Evolutionary conservation across 1,140 invertebrate genomes (phyloP).

Genomic region (Pygmarrhopalites habei): DNA sequence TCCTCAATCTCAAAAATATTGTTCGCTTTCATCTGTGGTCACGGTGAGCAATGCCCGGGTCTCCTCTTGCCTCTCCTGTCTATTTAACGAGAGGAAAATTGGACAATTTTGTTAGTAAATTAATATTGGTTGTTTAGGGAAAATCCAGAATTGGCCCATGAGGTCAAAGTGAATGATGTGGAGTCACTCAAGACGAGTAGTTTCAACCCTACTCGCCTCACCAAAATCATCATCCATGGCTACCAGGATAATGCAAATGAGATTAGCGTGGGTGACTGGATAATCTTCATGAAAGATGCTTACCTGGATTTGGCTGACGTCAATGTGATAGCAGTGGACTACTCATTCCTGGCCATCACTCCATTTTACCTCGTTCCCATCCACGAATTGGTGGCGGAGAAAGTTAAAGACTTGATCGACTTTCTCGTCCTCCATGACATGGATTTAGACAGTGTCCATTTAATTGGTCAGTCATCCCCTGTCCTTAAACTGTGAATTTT

Average conservation of each 20-base stretch:
- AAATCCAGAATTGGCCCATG: conserved; percentile 36
- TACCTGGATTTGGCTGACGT: conserved; percentile 31
- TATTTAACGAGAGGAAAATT: not conserved
- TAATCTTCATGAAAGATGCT: conserved; percentile 23
- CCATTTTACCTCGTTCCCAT: conserved; percentile 25
- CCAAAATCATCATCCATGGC: conserved; percentile 36
- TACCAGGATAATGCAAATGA: conserved; percentile 32
- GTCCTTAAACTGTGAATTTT: conserved; percentile 11
- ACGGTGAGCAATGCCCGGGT: conserved; percentile 14
- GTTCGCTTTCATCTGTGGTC: conserved; percentile 32
- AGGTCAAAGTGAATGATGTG: conserved; percentile 23
- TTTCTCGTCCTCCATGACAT: conserved; percentile 20
- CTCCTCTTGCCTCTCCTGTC: not conserved
- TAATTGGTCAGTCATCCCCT: conserved; percentile 35
- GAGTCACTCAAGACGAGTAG: conserved; percentile 29
- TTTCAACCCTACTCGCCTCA: conserved; percentile 25
- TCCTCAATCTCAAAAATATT: conserved; percentile 25
- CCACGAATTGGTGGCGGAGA: conserved; percentile 25
- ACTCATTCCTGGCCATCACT: conserved; percentile 19
- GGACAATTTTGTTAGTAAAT: not conserved
- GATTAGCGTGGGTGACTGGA: conserved; percentile 18
- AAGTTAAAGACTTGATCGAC: conserved; percentile 27
- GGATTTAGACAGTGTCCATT: conserved; percentile 22
- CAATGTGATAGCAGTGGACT: conserved; percentile 32
- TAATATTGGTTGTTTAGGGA: conserved; percentile 12